Percentiles rank a stretch among this genome's conserved stretches.
Evolutionary conservation across 2,797 vertebrate genomes (phyloP).

Genomic region (Danio albolineatus): DNA sequence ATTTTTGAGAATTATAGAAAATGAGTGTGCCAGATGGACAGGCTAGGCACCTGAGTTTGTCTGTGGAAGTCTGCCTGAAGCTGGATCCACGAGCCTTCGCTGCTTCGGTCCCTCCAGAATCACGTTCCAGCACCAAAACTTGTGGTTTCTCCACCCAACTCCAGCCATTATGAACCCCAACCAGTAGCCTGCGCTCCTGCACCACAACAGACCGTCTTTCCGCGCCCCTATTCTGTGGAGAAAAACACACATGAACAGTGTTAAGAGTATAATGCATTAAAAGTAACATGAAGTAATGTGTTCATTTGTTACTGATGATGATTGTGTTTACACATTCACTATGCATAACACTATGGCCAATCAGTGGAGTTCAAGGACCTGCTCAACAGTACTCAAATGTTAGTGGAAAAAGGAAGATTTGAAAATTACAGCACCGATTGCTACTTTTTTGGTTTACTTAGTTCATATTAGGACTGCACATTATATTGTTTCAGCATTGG

Average conservation of each 20-base stretch:
- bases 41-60: conserved; percentile 52
- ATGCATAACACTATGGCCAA: no score
- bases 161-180: conserved; percentile 92
- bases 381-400: no score
- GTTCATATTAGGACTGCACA: no score
- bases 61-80: conserved; percentile 45
- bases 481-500: no score
- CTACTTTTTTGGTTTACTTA: no score
- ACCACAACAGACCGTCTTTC: conserved; percentile 74
- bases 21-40: background rate
- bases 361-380: no score
- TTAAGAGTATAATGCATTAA: no score
- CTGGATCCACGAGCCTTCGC: conserved; percentile 11
- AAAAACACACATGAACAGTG: conserved; percentile 39
- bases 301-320: no score
- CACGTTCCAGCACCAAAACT: conserved; percentile 84
- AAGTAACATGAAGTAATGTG: no score
- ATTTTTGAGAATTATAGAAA: background rate
- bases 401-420: no score
- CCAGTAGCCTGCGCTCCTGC: conserved; percentile 88
- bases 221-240: conserved; percentile 69
- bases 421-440: no score
- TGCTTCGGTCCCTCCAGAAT: background rate
- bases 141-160: conserved; percentile 88
- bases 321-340: no score